These are phyloP conservation scores for Ganaspis brasiliensis DNA, from an alignment of 2,888 invertebrate species.

Conservation along the genomic window DNA sequence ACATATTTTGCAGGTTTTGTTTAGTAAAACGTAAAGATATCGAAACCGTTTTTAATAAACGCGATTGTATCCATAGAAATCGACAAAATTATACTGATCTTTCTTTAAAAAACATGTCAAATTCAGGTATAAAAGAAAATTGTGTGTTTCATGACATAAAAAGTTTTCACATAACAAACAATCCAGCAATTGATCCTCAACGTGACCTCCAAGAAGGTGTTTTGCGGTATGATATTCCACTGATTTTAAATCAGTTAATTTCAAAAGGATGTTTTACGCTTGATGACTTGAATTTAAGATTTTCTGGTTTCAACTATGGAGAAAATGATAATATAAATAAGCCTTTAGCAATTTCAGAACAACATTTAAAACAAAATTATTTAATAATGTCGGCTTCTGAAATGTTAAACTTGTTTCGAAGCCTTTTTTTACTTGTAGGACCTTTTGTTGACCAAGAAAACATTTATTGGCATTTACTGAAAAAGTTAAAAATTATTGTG, in stretches of 20 bases:
- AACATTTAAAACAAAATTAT: conserved; percentile 9
- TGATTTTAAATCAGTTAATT: conserved; percentile 58
- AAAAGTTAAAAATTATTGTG: too few relatives aligned
- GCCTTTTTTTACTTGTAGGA: neutral
- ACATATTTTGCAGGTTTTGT: conserved; percentile 60
- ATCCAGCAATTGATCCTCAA: conserved; percentile 57
- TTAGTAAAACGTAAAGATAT: conserved; percentile 47
- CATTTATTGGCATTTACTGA: too few relatives aligned
- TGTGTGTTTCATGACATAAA: conserved; percentile 16
- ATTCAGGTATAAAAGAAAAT: conserved; percentile 2
- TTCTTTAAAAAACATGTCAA: neutral
- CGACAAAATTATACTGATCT: conserved; percentile 51
- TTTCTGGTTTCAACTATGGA: conserved; percentile 47
- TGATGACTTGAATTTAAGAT: conserved; percentile 45
- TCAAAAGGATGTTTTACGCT: too few relatives aligned
- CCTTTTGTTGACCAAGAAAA: too few relatives aligned
- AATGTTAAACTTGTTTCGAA: conserved; percentile 6
- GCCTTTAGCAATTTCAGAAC: conserved; percentile 38
- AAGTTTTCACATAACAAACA: conserved; percentile 46
- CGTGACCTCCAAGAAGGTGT: conserved; percentile 62
- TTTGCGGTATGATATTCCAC: conserved; percentile 58
- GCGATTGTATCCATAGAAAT: conserved; percentile 51
- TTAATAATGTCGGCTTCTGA: neutral
- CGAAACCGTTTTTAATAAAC: conserved; percentile 47
- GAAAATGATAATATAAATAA: conserved; percentile 36